Evolutionary conservation across 2,797 vertebrate species (phyloP), one percentile per base, ranked within the genome.

Genomic region (Vespertilio murinus): DNA sequence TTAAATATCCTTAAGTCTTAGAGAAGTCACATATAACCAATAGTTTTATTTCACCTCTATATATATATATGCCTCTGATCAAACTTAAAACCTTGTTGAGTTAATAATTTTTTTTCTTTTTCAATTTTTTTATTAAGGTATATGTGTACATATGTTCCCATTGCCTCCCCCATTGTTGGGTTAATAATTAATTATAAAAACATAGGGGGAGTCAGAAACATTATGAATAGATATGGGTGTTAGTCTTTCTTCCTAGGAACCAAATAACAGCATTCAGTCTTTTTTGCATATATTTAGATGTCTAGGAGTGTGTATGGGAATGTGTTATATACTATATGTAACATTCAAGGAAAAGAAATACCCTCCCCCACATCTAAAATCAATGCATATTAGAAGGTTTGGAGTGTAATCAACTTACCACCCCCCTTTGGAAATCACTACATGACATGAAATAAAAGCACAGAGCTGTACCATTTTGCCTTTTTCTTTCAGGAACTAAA

Each of bases 401-500:
- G n/a, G 40, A 69, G 23, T 74, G 13, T 75, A 79, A 87, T 91
- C 59, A 74, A 28, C 33, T 89, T 35, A 75, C 23, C n/a, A 33
- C 2, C 1, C 1, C 14, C 16, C 67, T 88, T 65, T 33, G 59
- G 81, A 67, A 96, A 65, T 95, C 95, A 67, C 95, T 45, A 54
- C 23, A 18, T 67, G 94, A 65, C 67, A 11, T 65, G 74, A 94
- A 93, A 95, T 78, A 84, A 90, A 88, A 95, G 74, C 75, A 79
- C n/a, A 86, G 65, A 73, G 20, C 67, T 85, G 45, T 49, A 82
- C 54, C 35, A 47, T 83, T 94, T 91, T 64, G 84, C 85, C 45
- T 96, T 95, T 97, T 95, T 70, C 88, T 93, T 87, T 82, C 93
- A 93, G 88, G 14, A 93, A 61, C 85, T n/a, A 82, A 95, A 97